Base-by-base conservation (phyloP, 1,140 invertebrate genomes). In the Helicorthomorpha holstii region DNA sequence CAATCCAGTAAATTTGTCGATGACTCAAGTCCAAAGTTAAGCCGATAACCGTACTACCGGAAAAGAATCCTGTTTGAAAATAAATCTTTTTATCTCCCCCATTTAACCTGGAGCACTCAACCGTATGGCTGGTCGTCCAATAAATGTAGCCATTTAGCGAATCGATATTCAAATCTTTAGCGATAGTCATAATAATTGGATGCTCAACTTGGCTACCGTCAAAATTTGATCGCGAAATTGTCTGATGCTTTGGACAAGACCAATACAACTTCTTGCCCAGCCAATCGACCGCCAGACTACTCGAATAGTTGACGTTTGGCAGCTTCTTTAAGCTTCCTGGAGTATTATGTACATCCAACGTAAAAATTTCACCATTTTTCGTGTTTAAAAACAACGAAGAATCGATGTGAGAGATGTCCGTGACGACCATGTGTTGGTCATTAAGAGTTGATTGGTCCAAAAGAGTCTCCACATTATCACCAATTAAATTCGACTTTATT, bases 191-290 rank as follows among this genome's bases (percentile, higher is more conserved):
- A 53, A 86, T 78, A 2, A 79, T 80, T 47, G 91, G 73, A 3
- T 79, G 79, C 63, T 89, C 85, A 56, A 78, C 73, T 21, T 77
- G 70, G n/a, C 69, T 72, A 14, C 80, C 80, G 60, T 77, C 72
- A 1, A 83, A 61, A 64, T 80, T 77, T 1, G 76, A 74, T 58
- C 81, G 63, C 1, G 75, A 74, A 56, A 83, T 81, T 62, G 65
- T 62, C 53, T 86, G 83, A 61, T 83, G 79, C 64, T 82, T 82
- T 12, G 81, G 79, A 68, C 83, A 85, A 0, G 85, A 83, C 86
- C 87, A 94, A 61, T 93, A 94, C 0, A 95, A 63, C 62, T 85
- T 83, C 25, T 78, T 79, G 0, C 84, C 85, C 26, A 92, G 76
- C 84, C 85, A 91, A 61, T 95, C 89, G 1, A 91, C 79, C 0